These are phyloP conservation scores for Tenthredo notha DNA, from an alignment of 2,888 invertebrate genomes.

Conservation along the genomic window DNA sequence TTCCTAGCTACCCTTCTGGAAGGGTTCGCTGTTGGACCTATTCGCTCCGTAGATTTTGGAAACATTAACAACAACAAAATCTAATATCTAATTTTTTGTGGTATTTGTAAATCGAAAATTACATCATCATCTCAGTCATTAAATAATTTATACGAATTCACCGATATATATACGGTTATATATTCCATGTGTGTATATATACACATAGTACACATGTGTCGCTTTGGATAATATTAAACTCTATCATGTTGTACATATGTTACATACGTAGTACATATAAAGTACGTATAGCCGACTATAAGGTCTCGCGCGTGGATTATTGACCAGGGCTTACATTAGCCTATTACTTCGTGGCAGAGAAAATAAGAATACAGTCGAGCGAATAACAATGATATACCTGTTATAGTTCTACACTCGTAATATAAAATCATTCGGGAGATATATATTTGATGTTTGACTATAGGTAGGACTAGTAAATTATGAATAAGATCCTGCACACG, in stretches of 20 bases:
- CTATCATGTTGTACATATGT: background rate
- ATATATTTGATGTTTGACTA: too few species aligned
- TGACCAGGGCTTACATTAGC: slow-evolving; percentile 3
- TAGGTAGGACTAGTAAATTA: background rate
- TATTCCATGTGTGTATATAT: too few species aligned
- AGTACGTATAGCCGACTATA: slow-evolving; percentile 3
- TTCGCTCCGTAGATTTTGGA: too few species aligned
- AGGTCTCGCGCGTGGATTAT: slow-evolving; percentile 3
- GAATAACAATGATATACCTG: background rate
- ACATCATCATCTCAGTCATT: too few species aligned
- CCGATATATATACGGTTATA: background rate
- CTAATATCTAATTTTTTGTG: too few species aligned
- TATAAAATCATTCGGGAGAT: too few species aligned
- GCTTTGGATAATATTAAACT: background rate
- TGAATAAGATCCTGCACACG: background rate
- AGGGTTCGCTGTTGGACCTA: background rate
- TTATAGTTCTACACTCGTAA: background rate
- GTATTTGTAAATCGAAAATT: too few species aligned
- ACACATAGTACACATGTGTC: too few species aligned
- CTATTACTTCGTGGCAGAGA: background rate
- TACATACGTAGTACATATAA: background rate
- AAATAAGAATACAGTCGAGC: background rate
- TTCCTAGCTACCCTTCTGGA: background rate
- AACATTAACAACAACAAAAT: too few species aligned
- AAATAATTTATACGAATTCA: too few species aligned